Percentiles rank a stretch among this genome's conserved stretches.
phyloP scores from a whole-genome alignment of 2,888 invertebrate genomes.

The Cartodere bifasciata region DNA sequence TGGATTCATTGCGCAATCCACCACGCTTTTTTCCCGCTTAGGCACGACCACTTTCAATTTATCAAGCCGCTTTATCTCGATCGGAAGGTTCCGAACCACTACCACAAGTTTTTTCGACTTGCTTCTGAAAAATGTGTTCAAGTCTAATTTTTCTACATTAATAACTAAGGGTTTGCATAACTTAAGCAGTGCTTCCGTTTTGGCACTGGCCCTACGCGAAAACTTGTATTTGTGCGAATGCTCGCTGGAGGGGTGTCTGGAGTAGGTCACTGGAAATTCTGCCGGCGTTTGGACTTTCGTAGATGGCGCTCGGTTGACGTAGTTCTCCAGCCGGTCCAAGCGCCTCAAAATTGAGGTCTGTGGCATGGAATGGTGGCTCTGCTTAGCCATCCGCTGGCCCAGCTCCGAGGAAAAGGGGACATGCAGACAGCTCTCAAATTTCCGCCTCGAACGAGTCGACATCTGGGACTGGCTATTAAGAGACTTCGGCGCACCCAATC shows the following conservation, averaged over 20 bases:
- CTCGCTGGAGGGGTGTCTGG: too few species aligned
- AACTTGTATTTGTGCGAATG: too few species aligned
- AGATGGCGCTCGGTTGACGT: slow-evolving; percentile 17
- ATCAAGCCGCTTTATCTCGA: too few species aligned
- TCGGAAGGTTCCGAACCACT: too few species aligned
- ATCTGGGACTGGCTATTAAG: background rate
- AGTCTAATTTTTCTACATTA: background rate
- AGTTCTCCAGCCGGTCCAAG: slow-evolving; percentile 24
- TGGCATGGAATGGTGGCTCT: slow-evolving; percentile 19
- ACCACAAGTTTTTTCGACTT: too few species aligned
- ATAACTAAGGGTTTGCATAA: slow-evolving; percentile 1
- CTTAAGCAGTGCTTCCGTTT: too few species aligned
- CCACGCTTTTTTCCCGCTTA: too few species aligned
- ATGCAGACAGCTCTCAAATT: slow-evolving; percentile 9
- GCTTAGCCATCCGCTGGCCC: slow-evolving; percentile 20
- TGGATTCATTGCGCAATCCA: too few species aligned
- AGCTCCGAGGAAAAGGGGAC: slow-evolving; percentile 28
- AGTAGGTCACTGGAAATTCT: too few species aligned
- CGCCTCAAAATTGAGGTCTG: slow-evolving; percentile 19
- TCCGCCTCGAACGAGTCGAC: background rate
- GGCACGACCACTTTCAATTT: too few species aligned
- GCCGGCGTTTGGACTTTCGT: too few species aligned
- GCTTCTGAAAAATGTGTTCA: background rate
- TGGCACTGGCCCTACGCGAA: too few species aligned
- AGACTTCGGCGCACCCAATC: slow-evolving; percentile 10